Percentiles rank a stretch among this genome's conserved stretches.
These are phyloP conservation scores for Ennomos quercinarius DNA, from an alignment of 2,888 invertebrate genomes.

Conservation along the genomic window DNA sequence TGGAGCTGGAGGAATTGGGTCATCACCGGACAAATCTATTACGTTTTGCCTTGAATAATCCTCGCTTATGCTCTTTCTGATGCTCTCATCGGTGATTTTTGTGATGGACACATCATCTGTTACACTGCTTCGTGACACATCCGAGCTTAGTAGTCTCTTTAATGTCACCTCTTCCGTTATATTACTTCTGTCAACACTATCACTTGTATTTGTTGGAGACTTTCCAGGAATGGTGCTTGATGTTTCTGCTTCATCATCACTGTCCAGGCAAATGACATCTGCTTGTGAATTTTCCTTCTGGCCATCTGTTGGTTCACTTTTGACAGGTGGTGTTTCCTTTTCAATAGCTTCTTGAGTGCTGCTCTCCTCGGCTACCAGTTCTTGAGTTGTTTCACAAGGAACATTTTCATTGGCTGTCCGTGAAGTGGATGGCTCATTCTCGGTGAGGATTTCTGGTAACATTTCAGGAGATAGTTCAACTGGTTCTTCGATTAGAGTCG, in stretches of 20 bases:
- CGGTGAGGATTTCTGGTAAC: constrained; percentile 2
- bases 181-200: neutral
- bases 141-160: constrained; percentile 1
- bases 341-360: neutral
- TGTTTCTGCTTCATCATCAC: constrained; percentile 72
- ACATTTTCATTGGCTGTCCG: neutral
- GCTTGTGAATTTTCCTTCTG: constrained; percentile 13
- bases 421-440: neutral
- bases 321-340: constrained; percentile 43
- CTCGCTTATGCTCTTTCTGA: constrained; percentile 5
- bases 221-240: constrained; percentile 1
- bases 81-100: too few species aligned
- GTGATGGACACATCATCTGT: neutral
- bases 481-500: constrained; percentile 6
- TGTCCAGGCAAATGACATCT: constrained; percentile 66
- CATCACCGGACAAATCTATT: constrained; percentile 58
- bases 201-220: neutral
- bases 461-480: constrained; percentile 7
- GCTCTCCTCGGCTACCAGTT: neutral
- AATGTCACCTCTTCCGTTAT: neutral
- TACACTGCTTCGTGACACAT: constrained; percentile 3
- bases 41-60: constrained; percentile 37
- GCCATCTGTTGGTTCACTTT: constrained; percentile 49
- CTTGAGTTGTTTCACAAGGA: neutral
- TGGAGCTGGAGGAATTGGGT: constrained; percentile 18